Evolutionary conservation across 2,797 vertebrate genomes (phyloP).

Genomic region (Odontamblyopus rebecca): DNA sequence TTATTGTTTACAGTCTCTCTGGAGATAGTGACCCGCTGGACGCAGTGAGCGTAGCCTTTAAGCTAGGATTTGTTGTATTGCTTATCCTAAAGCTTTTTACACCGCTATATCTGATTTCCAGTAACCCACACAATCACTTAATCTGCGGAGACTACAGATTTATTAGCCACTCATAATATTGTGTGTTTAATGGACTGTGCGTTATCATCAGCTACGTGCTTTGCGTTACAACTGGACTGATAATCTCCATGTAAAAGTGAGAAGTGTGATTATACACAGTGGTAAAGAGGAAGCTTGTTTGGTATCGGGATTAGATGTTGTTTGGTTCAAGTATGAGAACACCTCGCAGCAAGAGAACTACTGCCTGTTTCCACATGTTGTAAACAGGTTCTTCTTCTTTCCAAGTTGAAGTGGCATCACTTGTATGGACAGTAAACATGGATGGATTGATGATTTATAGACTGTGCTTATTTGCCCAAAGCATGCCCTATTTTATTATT

Average conservation of each 20-base stretch:
- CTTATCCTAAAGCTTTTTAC: conserved; percentile 3
- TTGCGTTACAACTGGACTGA: conserved; percentile 16
- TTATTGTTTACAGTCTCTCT: conserved; percentile 42
- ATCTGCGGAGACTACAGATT: conserved; percentile 17
- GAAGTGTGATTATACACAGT: not conserved
- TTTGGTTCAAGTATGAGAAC: conserved; percentile 37
- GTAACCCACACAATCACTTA: not conserved
- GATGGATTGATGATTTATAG: not conserved
- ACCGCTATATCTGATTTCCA: not conserved
- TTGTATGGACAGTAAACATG: not conserved
- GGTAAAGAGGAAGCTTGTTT: not conserved
- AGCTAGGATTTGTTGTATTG: conserved; percentile 51
- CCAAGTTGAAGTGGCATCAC: conserved; percentile 2
- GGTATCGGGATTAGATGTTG: not conserved
- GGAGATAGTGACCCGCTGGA: conserved; percentile 54
- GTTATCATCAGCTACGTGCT: conserved; percentile 10
- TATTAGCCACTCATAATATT: not conserved
- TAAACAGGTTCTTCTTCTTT: conserved; percentile 51
- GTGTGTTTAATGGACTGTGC: conserved; percentile 7
- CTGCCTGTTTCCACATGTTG: conserved; percentile 55
- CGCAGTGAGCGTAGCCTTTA: conserved; percentile 47
- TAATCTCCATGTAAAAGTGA: conserved; percentile 5
- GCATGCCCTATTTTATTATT: too few species aligned
- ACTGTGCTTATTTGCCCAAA: not conserved
- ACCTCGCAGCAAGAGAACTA: conserved; percentile 30